Conservation (phyloP, 2,113 vertebrate species). For the Aythya baeri region DNA sequence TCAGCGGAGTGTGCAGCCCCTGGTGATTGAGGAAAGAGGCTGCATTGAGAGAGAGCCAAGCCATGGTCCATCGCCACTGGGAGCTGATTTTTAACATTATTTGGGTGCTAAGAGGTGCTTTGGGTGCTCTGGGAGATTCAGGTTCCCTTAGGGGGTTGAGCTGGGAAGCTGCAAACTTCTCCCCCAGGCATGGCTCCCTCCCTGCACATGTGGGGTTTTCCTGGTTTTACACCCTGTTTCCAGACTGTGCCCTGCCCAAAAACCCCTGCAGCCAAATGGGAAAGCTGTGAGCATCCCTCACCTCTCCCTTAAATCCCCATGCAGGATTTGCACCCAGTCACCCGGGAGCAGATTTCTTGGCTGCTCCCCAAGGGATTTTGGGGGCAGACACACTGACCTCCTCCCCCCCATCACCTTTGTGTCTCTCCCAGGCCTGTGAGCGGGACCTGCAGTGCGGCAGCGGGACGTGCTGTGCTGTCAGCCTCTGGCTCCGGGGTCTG, state of each 20-base stretch:
- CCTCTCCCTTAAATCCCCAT: background rate
- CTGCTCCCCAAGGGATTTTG: no score
- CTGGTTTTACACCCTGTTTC: background rate
- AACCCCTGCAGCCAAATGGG: background rate
- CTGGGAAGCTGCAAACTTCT: background rate
- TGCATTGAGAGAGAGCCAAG: no score
- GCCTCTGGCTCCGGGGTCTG: constrained; percentile 89
- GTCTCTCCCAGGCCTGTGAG: constrained; percentile 84
- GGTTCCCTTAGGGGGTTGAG: background rate
- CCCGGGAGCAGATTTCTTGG: no score
- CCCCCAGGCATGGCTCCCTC: background rate
- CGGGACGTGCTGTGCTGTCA: constrained; percentile 89
- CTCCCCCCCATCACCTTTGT: background rate
- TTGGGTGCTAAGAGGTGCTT: background rate
- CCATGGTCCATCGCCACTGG: rapidly evolving
- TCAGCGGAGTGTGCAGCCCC: background rate
- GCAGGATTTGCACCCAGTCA: no score
- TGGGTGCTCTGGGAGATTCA: background rate
- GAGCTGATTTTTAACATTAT: background rate
- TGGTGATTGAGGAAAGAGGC: background rate
- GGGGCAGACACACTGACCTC: background rate
- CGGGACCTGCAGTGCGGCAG: constrained; percentile 85
- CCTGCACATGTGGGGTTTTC: rapidly evolving
- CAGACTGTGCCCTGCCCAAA: background rate
- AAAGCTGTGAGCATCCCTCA: background rate